phyloP scores from a whole-genome alignment of 2,113 vertebrate genomes.

The Onychorhynchus coronatus region DNA sequence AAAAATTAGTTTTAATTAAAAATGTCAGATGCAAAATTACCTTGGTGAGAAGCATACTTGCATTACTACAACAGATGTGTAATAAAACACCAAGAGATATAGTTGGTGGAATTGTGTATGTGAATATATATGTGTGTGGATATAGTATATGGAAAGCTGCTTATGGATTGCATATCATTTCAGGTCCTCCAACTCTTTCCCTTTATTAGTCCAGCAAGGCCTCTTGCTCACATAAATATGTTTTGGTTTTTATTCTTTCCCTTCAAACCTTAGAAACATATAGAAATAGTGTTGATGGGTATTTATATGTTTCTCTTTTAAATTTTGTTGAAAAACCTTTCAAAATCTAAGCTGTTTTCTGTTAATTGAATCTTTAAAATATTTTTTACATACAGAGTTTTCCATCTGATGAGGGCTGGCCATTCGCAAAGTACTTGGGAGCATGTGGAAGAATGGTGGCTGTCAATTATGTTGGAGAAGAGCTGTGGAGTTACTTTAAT shows the following conservation, averaged over 20 bases:
- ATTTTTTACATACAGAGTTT: conserved; percentile 83
- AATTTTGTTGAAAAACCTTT: neutral
- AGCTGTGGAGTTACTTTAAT: conserved; percentile 97
- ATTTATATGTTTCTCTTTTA: neutral
- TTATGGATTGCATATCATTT: neutral
- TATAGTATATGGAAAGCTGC: neutral
- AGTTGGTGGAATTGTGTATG: neutral
- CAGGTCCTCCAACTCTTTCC: neutral
- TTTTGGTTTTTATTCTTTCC: neutral
- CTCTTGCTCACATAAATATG: neutral
- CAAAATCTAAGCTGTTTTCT: neutral
- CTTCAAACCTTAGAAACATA: neutral
- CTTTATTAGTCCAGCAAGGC: neutral
- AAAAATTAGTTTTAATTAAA: neutral
- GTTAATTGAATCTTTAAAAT: neutral
- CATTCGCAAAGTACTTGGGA: conserved; percentile 96
- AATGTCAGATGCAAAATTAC: neutral
- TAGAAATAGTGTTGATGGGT: neutral
- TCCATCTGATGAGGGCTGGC: conserved; percentile 98
- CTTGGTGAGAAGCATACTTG: neutral
- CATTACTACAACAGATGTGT: neutral
- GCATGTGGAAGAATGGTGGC: conserved; percentile 97
- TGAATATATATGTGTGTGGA: neutral
- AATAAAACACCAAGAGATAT: neutral
- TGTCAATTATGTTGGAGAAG: conserved; percentile 96